Conservation (phyloP, 2,797 vertebrate species). For the Syncerus caffer region DNA sequence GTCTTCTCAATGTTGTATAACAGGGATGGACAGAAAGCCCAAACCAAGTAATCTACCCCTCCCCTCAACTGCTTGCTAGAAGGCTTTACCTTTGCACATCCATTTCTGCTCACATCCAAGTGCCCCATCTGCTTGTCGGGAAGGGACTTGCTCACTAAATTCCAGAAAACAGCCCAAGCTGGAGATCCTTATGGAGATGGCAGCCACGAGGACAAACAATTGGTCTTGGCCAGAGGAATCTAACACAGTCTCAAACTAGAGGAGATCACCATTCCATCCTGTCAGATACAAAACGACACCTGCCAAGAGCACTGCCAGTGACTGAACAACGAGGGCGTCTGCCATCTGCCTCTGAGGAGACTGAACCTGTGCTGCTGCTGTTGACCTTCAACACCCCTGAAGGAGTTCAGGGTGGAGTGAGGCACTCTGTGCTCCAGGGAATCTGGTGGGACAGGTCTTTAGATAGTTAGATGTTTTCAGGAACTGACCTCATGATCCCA, state of each 20-base stretch:
- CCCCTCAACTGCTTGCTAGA: not conserved
- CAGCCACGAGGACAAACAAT: not conserved
- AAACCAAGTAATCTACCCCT: not conserved
- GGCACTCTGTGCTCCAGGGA: not conserved
- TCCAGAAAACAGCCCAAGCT: not conserved
- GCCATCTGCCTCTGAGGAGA: not conserved
- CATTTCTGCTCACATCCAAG: not conserved
- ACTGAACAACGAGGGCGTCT: rapidly evolving
- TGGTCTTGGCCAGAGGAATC: not conserved
- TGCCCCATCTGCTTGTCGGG: not conserved
- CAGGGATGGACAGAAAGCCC: not conserved
- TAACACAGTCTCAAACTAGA: not conserved
- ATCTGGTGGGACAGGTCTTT: not conserved
- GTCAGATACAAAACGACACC: not conserved
- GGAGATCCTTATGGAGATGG: not conserved
- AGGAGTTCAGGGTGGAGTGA: not conserved
- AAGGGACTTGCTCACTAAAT: not conserved
- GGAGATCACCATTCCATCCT: not conserved
- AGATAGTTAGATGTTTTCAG: not conserved
- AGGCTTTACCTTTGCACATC: not conserved
- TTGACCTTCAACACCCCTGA: not conserved
- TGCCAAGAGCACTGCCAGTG: not conserved
- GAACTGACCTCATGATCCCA: not conserved
- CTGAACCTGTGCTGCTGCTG: not conserved
- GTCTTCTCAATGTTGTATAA: not conserved